Conservation (phyloP, 2,888 invertebrate genomes). For the Cylloceria caligata region DNA sequence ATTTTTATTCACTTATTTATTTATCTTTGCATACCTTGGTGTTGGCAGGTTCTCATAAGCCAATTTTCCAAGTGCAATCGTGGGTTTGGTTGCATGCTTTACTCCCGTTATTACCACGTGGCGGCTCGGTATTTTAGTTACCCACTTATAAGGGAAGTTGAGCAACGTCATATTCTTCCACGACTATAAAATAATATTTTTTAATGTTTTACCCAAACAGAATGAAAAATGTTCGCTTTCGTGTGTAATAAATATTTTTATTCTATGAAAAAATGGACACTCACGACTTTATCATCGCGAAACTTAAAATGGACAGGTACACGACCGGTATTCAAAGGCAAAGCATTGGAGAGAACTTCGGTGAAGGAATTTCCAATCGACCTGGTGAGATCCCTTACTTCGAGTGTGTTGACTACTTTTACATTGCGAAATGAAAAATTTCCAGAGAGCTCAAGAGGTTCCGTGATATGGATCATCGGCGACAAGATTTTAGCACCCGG, state of each 20-base stretch:
- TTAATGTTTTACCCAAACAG: not conserved
- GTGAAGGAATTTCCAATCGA: conserved; percentile 77
- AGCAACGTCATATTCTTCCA: conserved; percentile 85
- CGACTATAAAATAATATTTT: conserved; percentile 76
- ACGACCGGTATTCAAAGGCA: conserved; percentile 79
- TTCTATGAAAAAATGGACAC: conserved; percentile 53
- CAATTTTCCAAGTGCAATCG: conserved; percentile 77
- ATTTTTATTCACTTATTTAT: not conserved
- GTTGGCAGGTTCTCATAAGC: conserved; percentile 69
- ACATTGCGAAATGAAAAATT: conserved; percentile 84
- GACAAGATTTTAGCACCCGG: conserved; percentile 83
- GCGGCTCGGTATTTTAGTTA: conserved; percentile 80
- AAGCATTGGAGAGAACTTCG: conserved; percentile 78
- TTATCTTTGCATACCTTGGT: conserved; percentile 67
- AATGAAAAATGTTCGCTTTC: not conserved
- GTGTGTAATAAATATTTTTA: not conserved
- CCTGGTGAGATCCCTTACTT: conserved; percentile 79
- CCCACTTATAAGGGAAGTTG: conserved; percentile 81
- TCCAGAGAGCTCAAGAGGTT: conserved; percentile 83
- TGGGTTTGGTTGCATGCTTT: conserved; percentile 84
- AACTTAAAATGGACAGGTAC: conserved; percentile 82
- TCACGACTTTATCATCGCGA: conserved; percentile 80
- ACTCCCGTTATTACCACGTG: conserved; percentile 85
- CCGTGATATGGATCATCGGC: conserved; percentile 84
- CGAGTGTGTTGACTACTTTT: conserved; percentile 83